Evolutionary conservation across 2,113 vertebrate species (phyloP).

Genomic region (Micromys minutus): DNA sequence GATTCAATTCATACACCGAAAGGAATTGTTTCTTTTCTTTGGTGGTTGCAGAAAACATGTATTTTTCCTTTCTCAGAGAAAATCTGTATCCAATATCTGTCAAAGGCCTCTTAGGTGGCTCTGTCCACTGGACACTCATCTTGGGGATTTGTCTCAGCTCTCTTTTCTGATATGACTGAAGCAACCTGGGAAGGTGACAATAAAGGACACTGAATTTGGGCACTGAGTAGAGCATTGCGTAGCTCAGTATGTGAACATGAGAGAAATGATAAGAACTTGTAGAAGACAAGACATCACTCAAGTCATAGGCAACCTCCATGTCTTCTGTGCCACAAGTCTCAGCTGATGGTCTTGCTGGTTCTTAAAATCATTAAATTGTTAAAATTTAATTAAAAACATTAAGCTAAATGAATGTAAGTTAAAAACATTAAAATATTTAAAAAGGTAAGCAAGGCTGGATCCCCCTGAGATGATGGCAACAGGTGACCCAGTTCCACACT

Average conservation of each 20-base stretch:
- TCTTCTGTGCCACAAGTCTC: background rate
- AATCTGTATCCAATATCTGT: background rate
- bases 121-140: background rate
- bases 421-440: background rate
- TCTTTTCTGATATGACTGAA: background rate
- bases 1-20: background rate
- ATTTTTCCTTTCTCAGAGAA: background rate
- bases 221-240: fast-evolving
- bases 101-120: background rate
- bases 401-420: no score
- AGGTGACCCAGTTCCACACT: background rate
- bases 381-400: no score
- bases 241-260: background rate
- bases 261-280: background rate
- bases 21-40: background rate
- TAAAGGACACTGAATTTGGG: background rate
- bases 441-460: background rate
- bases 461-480: background rate
- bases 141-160: background rate
- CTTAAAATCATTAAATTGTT: no score
- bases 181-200: background rate
- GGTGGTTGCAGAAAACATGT: background rate
- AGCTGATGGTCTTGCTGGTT: background rate
- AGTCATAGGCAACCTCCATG: background rate
- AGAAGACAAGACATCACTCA: background rate